phyloP scores from a whole-genome alignment of 2,113 vertebrate genomes.

The Menura novaehollandiae region DNA sequence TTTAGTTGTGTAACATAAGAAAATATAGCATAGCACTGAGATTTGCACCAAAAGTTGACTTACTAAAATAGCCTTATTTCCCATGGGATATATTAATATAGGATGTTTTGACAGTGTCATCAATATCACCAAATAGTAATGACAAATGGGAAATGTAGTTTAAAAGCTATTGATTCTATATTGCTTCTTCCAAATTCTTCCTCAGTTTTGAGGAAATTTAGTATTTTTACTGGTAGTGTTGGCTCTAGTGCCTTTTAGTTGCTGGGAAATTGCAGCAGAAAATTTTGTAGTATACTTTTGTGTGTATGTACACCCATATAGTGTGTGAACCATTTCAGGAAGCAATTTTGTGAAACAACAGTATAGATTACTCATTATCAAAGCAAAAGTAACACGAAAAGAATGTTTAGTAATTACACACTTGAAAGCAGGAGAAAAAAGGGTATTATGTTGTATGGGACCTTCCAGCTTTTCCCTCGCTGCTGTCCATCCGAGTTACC shows the following conservation, averaged over 20 bases:
- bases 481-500: neutral
- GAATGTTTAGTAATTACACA: neutral
- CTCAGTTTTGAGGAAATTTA: neutral
- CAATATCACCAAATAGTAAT: neutral
- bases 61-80: neutral
- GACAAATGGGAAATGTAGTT: neutral
- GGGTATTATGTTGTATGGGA: neutral
- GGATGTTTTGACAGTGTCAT: neutral
- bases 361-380: neutral
- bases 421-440: neutral
- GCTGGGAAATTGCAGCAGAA: neutral
- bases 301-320: neutral
- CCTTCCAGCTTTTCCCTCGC: neutral
- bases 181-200: neutral
- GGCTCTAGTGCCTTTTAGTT: neutral
- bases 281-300: neutral
- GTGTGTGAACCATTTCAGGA: neutral
- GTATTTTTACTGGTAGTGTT: neutral
- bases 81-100: neutral
- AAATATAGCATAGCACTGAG: neutral
- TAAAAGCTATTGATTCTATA: neutral
- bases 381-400: neutral
- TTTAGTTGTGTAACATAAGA: neutral
- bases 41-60: neutral
- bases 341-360: neutral